These are phyloP conservation scores for Amphiprion percula DNA, from an alignment of 2,113 vertebrate species.

Conservation along the genomic window DNA sequence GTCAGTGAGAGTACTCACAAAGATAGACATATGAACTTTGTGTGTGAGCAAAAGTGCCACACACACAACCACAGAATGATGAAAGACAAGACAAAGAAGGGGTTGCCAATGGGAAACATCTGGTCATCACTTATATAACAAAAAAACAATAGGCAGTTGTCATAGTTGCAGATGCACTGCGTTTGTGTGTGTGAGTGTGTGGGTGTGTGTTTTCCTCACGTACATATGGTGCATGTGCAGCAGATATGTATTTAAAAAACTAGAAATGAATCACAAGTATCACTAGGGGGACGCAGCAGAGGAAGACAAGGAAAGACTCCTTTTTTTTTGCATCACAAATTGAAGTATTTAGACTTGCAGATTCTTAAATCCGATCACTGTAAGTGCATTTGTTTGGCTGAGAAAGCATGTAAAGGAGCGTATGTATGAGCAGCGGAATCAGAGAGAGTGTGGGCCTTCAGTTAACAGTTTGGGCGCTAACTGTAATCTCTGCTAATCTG, in stretches of 20 bases:
- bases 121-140: constrained; percentile 67
- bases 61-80: constrained; percentile 13
- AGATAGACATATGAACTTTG: background rate
- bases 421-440: constrained; percentile 31
- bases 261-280: background rate
- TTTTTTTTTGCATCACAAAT: background rate
- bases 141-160: constrained; percentile 62
- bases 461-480: constrained; percentile 51
- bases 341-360: background rate
- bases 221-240: constrained; percentile 4
- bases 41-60: background rate
- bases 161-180: constrained; percentile 30
- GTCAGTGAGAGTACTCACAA: background rate
- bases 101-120: constrained; percentile 75
- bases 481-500: constrained; percentile 77
- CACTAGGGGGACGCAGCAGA: background rate
- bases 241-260: constrained; percentile 1
- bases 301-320: background rate
- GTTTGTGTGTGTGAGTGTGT: constrained; percentile 34
- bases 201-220: constrained; percentile 19
- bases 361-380: background rate
- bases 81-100: constrained; percentile 46
- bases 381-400: background rate
- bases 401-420: background rate
- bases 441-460: constrained; percentile 35